phyloP scores from a whole-genome alignment of 2,888 invertebrate genomes.

The Adelognathus sp. region DNA sequence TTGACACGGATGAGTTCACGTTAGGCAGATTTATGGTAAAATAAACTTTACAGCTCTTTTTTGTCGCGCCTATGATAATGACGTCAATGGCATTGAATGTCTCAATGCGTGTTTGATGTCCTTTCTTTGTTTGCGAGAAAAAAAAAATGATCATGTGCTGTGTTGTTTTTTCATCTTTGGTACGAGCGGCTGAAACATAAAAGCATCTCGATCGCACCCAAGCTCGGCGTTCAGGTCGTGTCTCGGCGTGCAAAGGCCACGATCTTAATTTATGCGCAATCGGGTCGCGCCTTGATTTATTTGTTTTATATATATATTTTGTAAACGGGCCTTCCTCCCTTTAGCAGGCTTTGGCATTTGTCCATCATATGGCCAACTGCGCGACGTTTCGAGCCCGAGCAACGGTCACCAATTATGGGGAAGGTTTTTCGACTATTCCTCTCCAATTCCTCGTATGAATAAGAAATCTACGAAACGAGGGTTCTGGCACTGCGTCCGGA shows the following conservation, averaged over 20 bases:
- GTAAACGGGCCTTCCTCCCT: too few relatives aligned
- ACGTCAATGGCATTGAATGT: neutral
- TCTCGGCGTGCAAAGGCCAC: slow-evolving; percentile 62
- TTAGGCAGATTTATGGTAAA: neutral
- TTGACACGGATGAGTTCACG: too few relatives aligned
- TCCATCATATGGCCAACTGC: too few relatives aligned
- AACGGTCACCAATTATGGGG: too few relatives aligned
- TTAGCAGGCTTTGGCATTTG: too few relatives aligned
- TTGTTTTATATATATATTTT: slow-evolving; percentile 65
- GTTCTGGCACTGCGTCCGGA: too few relatives aligned
- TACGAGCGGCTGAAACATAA: neutral
- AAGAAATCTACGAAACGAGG: too few relatives aligned
- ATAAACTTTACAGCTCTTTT: neutral
- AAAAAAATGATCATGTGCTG: neutral
- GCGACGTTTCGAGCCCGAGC: too few relatives aligned
- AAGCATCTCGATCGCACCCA: neutral
- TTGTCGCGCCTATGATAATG: neutral
- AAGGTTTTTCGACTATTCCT: too few relatives aligned
- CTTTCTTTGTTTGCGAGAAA: neutral
- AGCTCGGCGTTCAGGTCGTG: slow-evolving; percentile 27
- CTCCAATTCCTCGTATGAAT: too few relatives aligned
- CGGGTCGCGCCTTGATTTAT: slow-evolving; percentile 68
- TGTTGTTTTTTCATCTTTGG: neutral
- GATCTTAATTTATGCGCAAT: slow-evolving; percentile 71
- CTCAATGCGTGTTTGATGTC: neutral